A percentile compares a stretch with the other conserved stretches of the same genome.
Conservation (phyloP, 2,113 vertebrate species). For the Cepphus grylle region DNA sequence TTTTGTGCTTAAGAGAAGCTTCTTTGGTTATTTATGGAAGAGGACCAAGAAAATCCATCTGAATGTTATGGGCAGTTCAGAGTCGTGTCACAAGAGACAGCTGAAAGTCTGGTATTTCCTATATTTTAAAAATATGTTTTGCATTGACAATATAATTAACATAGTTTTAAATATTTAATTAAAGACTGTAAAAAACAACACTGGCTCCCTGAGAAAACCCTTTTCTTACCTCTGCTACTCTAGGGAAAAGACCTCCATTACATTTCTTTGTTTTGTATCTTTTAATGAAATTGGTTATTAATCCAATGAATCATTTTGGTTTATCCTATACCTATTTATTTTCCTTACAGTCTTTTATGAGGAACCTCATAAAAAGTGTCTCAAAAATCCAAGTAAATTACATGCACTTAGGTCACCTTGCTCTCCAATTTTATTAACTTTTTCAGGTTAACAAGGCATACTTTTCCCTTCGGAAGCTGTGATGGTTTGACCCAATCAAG, state of each 20-base stretch:
- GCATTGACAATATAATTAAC: not conserved
- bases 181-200: not conserved
- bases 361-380: not conserved
- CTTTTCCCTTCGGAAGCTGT: conserved; percentile 1
- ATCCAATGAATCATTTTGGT: not conserved
- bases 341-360: not conserved
- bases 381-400: not conserved
- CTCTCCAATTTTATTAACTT: not conserved
- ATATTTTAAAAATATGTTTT: not conserved
- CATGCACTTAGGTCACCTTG: not conserved
- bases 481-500: not conserved
- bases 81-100: not conserved
- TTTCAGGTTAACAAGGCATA: not conserved
- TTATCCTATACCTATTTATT: not conserved
- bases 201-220: not conserved
- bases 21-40: not conserved
- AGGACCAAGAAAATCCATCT: not conserved
- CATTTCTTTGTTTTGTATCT: not conserved
- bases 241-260: not conserved
- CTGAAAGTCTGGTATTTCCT: not conserved
- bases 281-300: not conserved
- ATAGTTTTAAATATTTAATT: not conserved
- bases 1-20: not conserved
- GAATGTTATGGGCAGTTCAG: not conserved
- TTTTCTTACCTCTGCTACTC: not conserved